Base-by-base conservation (phyloP, 2,797 vertebrate genomes). In the Helarctos malayanus region DNA sequence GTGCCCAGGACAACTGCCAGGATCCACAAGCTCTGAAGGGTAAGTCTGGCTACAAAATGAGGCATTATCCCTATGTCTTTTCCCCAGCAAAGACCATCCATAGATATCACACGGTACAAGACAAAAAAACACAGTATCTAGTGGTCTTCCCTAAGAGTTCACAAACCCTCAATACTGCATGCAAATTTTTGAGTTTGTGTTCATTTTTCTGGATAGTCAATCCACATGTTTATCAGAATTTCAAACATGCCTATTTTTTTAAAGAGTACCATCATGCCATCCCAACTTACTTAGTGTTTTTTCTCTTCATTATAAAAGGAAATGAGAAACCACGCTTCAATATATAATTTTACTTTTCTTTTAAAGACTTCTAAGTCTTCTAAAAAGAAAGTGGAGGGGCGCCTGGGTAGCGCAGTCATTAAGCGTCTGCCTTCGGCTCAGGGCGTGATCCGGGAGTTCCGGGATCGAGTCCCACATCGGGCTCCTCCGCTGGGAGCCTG, bases 201-300 rank as follows among this genome's bases (percentile, higher is more conserved):
- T 91, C 23, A 71, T 71, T 96, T 90, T 95, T 87, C 69, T 79
- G 65, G 56, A 75, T 83, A 85, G 87, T 19, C 57, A 16, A 1
- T 59, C 57, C 15, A 65, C 56, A 52, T 57, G 29, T 90, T 75
- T 45, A 87, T 49, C 54, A 85, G 27, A 93, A 96, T 96, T 97
- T 89, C 47, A 95, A 95, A 92, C 7, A 73, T 14, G 21, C 14
- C 38, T 65, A 65, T 88, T 91, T 83, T 49, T 91, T 85, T n/a
- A 47, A 89, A 90, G 73, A 88, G 29, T 45, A 75, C 12, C 3
- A 89, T 83, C 5, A 61, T 27, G 56, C 14, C 35, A 76, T 19
- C 38, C 47, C 35, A 92, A 91, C 16, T 73, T 92, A 49, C 25
- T 19, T 27, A 47, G 15, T 73, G 2, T 25, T 85, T 38, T 68